Evolutionary conservation across 92 coral and sea anemone species (phyloP), one percentile per base, ranked within the genome.

Genomic region (Ricordea florida): DNA sequence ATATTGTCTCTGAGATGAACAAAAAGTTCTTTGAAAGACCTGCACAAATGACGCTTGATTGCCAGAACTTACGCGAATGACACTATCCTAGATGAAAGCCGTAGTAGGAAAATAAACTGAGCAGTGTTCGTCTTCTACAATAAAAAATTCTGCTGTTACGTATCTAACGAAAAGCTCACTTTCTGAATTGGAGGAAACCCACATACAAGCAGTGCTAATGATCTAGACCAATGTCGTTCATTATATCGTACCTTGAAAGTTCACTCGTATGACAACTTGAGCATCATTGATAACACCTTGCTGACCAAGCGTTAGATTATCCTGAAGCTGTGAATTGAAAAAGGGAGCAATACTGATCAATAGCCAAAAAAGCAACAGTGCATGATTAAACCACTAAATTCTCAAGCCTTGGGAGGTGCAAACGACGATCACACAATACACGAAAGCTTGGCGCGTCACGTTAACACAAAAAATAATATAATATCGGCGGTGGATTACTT

Each of bases 291-390:
- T 37, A 14, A 94, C 89, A 25, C 87, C 93, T 79, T 94, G 98
- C 49, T 94, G 98, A 22, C 98, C 97, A 58, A 94, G 74, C 4
- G 98, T 94, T 29, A 94, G 72, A 47, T 77, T 86, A 53, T 94
- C 98, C 62, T 85, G 53, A 9, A 94, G 90, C 98, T 94, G 56
- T 22, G 35, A 83, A 51, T 10, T 24, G 72, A 87, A 70, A 64
- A 65, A 53, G 27, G 9, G 43, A n/a, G 63, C 69, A n/a, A n/a
- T n/a, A n/a, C n/a, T n/a, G n/a, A n/a, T n/a, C n/a, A n/a, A n/a
- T n/a, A n/a, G 47, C 5, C 29, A n/a, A 34, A 10, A 59, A 46
- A 47, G 33, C 15, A 32, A 11, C 20, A 47, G 32, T 20, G 74
- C 27, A 42, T 21, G 33, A 18, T 66, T 20, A n/a, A n/a, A n/a